phyloP scores from a whole-genome alignment of 2,888 invertebrate species.

The Dicranocentrus wangi region DNA sequence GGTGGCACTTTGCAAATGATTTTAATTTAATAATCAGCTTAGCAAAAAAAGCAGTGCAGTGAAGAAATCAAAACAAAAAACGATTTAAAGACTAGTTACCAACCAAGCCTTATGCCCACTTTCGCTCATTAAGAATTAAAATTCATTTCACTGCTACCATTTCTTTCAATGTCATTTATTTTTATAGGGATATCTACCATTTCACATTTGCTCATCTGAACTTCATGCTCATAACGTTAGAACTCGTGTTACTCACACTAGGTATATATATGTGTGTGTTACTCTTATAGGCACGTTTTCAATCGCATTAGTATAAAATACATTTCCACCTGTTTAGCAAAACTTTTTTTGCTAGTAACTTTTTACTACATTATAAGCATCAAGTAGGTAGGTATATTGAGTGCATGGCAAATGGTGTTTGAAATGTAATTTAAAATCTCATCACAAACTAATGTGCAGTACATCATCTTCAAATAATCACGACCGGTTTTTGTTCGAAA shows the following conservation, averaged over 20 bases:
- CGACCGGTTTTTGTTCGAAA: constrained; percentile 39
- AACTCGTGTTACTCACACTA: too few species aligned
- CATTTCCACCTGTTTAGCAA: too few species aligned
- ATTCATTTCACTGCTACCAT: constrained; percentile 39
- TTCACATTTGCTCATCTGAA: constrained; percentile 9
- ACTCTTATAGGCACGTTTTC: too few species aligned
- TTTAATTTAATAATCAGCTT: constrained; percentile 28
- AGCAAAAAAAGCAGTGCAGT: constrained; percentile 27
- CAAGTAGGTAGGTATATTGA: too few species aligned
- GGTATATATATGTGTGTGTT: too few species aligned
- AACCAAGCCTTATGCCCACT: constrained; percentile 41
- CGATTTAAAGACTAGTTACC: constrained; percentile 25
- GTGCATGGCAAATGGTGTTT: constrained; percentile 15
- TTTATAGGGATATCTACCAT: constrained; percentile 12
- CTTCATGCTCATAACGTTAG: too few species aligned
- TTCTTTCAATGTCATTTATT: constrained; percentile 29
- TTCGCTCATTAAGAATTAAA: constrained; percentile 48
- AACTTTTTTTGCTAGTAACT: too few species aligned
- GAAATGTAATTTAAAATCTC: constrained; percentile 33
- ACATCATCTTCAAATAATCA: constrained; percentile 33
- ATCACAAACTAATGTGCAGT: constrained; percentile 1
- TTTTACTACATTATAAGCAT: too few species aligned
- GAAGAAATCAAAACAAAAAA: constrained; percentile 43
- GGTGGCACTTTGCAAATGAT: constrained; percentile 11
- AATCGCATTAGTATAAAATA: too few species aligned